Base-by-base conservation (phyloP, 2,113 vertebrate genomes). In the Pterocles gutturalis region DNA sequence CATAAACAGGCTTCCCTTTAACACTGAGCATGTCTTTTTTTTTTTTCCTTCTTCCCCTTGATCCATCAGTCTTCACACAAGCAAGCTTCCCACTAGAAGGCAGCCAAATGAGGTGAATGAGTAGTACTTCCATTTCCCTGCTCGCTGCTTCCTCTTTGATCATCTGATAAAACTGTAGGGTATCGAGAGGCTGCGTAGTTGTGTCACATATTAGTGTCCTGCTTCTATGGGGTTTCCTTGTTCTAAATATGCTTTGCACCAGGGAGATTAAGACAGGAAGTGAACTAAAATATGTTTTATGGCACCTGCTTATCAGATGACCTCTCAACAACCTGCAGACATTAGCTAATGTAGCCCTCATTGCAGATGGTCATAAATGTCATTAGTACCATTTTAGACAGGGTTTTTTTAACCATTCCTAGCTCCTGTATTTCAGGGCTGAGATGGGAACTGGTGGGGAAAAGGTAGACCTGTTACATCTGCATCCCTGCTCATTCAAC, bases 1-100 rank as follows among this genome's bases (percentile, higher is more conserved):
- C 92, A 96, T 96, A 97, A 96, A 97, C 95, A 96, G 83, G 77
- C 95, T 97, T 97, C 96, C 93, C 78, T 94, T 94, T 96, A 96
- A 96, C 94, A 94, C 84, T 0, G 5, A 95, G 93, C 3, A 4
- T 79, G 87, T 51, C 54, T 86, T 90, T 60, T 79, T 75, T 69
- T 60, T 91, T 83, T 48, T 90, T 15, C 3, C 71, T 66, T 41
- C 83, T 90, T 94, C 83, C 81, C 83, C 95, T 93, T 91, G 94
- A 95, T 96, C 87, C 1, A 2, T 79, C 96, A 96, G 87, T 92
- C 94, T 94, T 91, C 66, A 73, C 58, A 96, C 72, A 70, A 87
- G 95, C 62, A 92, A 91, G 96, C 87, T 87, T 96, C 95, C 80
- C 81, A 93, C 89, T 92, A 89, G 0, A 0, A 87, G 54, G 83